Conservation (phyloP, 2,113 vertebrate genomes). For the Guaruba guarouba region DNA sequence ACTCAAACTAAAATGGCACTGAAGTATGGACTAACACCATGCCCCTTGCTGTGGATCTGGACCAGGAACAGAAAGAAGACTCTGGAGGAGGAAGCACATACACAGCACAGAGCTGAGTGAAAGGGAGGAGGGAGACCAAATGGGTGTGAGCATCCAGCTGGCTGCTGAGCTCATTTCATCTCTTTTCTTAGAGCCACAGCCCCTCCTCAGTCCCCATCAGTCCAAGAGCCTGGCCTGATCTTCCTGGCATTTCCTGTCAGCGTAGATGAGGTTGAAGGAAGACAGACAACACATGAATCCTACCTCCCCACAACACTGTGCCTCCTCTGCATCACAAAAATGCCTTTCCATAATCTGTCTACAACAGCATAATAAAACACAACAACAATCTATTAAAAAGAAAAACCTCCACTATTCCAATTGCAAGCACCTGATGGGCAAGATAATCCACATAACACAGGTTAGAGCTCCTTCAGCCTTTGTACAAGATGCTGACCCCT, state of each 20-base stretch:
- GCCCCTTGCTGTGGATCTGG: background rate
- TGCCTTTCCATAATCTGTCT: background rate
- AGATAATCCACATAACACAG: background rate
- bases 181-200: background rate
- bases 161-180: background rate
- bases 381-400: background rate
- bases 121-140: background rate
- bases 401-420: background rate
- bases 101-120: background rate
- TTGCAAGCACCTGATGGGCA: background rate
- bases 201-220: background rate
- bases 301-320: background rate
- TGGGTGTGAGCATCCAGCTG: background rate
- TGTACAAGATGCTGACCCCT: rapidly evolving
- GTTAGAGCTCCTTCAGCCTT: background rate
- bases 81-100: background rate
- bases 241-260: background rate
- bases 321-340: background rate
- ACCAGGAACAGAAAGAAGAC: background rate
- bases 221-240: background rate
- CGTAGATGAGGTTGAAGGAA: background rate
- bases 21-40: rapidly evolving
- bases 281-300: rapidly evolving
- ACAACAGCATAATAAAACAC: background rate
- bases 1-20: background rate